Percentiles rank a stretch among this genome's conserved stretches.
These are phyloP conservation scores for Galerucella pusilla DNA, from an alignment of 2,888 invertebrate species.

Conservation along the genomic window DNA sequence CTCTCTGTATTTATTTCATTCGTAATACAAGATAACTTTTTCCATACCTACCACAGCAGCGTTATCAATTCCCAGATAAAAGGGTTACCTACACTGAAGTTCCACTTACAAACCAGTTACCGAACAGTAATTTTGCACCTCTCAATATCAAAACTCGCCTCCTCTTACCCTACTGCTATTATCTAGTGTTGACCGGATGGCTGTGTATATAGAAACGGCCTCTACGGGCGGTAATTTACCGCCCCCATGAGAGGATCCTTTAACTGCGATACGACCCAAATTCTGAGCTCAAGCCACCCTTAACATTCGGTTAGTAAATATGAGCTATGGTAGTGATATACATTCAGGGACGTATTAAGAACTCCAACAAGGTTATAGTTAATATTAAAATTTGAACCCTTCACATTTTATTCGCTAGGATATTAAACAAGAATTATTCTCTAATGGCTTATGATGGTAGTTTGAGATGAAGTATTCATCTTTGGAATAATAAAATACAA, in stretches of 20 bases:
- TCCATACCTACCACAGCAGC: background rate
- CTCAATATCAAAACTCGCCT: conserved; percentile 14
- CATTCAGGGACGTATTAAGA: background rate
- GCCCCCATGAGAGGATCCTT: conserved; percentile 36
- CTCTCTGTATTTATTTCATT: too few relatives aligned
- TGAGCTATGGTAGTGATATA: conserved; percentile 29
- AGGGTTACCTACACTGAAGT: background rate
- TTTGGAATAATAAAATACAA: too few relatives aligned
- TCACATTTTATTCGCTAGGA: too few relatives aligned
- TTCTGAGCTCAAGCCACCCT: conserved; percentile 32
- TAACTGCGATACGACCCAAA: conserved; percentile 39
- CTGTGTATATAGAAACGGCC: conserved; percentile 27
- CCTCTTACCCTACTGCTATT: conserved; percentile 16
- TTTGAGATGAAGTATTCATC: too few relatives aligned
- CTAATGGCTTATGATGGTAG: too few relatives aligned
- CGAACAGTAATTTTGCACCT: conserved; percentile 23
- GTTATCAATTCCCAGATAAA: background rate
- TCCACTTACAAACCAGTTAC: conserved; percentile 15
- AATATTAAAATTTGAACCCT: background rate
- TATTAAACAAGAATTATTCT: background rate
- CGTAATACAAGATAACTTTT: background rate
- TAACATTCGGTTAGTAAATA: conserved; percentile 39
- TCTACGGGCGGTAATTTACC: conserved; percentile 36
- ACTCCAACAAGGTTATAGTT: background rate
- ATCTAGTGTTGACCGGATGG: conserved; percentile 38